Percentiles rank a stretch among this genome's conserved stretches.
These are phyloP conservation scores for Hoplostethus mediterraneus DNA, from an alignment of 2,797 vertebrate genomes.

Conservation along the genomic window DNA sequence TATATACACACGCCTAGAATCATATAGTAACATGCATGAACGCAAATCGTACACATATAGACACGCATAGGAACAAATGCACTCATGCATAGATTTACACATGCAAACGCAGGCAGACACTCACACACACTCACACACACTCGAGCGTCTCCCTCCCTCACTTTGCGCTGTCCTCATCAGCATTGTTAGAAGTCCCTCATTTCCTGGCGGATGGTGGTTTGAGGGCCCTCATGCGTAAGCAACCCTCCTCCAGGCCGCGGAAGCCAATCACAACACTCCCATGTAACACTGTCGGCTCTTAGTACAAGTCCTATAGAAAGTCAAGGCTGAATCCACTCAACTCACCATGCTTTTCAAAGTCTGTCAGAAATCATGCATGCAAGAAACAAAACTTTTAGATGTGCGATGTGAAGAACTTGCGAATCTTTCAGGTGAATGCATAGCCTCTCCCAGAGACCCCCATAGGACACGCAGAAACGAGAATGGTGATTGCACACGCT, in stretches of 20 bases:
- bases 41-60: slow-evolving; percentile 15
- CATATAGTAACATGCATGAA: slow-evolving; percentile 28
- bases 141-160: neutral
- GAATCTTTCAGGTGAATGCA: neutral
- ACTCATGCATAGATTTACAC: slow-evolving; percentile 23
- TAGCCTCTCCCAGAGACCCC: neutral
- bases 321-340: slow-evolving; percentile 18
- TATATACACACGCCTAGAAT: slow-evolving; percentile 3
- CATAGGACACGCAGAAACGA: slow-evolving; percentile 1
- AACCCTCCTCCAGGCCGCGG: slow-evolving; percentile 25
- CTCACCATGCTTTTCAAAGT: slow-evolving; percentile 7
- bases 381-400: neutral
- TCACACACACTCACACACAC: slow-evolving; percentile 3
- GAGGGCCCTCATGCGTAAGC: slow-evolving; percentile 46
- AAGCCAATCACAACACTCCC: slow-evolving; percentile 36
- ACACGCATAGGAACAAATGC: slow-evolving; percentile 17
- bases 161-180: slow-evolving; percentile 12
- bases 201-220: slow-evolving; percentile 22
- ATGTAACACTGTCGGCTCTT: slow-evolving; percentile 38
- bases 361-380: neutral
- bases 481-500: neutral
- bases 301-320: slow-evolving; percentile 36
- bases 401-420: neutral
- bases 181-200: slow-evolving; percentile 35
- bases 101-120: slow-evolving; percentile 19